Evolutionary conservation across 2,797 vertebrate genomes (phyloP).

Genomic region (Pipistrellus pygmaeus): DNA sequence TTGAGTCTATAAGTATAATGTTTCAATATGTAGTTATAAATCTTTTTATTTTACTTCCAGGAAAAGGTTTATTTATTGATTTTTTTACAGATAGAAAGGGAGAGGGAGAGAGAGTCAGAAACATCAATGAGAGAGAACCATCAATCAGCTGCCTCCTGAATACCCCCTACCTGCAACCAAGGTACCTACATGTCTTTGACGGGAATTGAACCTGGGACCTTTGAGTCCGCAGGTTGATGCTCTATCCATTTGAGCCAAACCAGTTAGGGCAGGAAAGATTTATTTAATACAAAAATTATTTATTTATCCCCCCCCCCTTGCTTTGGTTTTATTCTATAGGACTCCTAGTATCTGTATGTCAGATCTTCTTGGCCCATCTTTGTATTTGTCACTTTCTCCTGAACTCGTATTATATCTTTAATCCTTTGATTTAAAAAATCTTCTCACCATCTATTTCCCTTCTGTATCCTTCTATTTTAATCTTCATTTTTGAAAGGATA

Average conservation of each 20-base stretch:
- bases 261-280: neutral
- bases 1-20: neutral
- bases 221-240: no score
- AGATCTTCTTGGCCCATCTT: neutral
- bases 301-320: neutral
- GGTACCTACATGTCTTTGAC: no score
- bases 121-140: no score
- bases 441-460: neutral
- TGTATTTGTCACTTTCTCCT: conserved; percentile 14
- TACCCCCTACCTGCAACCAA: no score
- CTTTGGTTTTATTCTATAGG: neutral
- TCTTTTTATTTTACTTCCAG: neutral
- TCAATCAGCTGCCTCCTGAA: no score
- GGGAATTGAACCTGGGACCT: no score
- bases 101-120: no score
- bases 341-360: neutral
- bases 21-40: neutral
- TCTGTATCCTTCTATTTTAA: neutral
- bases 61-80: neutral
- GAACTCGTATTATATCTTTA: neutral
- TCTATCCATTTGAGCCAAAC: no score
- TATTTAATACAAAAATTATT: neutral
- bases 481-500: neutral
- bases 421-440: neutral
- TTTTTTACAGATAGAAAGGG: no score